A percentile compares a stretch with the other conserved stretches of the same genome.
Conservation (phyloP, 2,113 vertebrate species). For the Haemorhous mexicanus region DNA sequence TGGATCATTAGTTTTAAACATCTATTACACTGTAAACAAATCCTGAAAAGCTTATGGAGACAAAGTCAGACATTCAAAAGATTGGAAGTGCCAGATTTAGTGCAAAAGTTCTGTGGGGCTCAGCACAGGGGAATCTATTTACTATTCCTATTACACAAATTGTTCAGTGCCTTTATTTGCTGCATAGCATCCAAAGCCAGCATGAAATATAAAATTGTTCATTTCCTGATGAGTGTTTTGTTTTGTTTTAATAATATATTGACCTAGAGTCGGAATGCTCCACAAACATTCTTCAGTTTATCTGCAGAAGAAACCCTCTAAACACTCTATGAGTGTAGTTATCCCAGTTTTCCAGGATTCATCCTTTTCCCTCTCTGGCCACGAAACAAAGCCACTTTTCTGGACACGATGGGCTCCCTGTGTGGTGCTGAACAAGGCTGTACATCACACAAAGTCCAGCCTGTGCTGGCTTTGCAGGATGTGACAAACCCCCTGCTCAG, state of each 20-base stretch:
- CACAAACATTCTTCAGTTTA: not conserved
- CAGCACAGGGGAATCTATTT: not conserved
- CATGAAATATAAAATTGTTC: slow-evolving; percentile 13
- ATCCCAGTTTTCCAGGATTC: not conserved
- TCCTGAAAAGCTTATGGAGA: not conserved
- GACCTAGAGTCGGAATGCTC: fast-evolving
- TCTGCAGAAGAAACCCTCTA: not conserved
- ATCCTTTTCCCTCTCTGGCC: not conserved
- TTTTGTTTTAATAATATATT: not conserved
- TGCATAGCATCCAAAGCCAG: not conserved
- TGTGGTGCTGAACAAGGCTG: not conserved
- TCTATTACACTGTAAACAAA: not conserved
- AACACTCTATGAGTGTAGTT: not conserved
- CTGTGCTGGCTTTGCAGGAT: fast-evolving
- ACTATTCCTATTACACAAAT: slow-evolving; percentile 1
- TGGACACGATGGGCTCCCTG: not conserved
- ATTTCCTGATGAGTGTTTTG: not conserved
- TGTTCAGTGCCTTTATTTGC: slow-evolving; percentile 14
- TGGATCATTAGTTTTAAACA: not conserved
- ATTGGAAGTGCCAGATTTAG: not conserved
- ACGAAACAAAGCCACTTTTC: not conserved
- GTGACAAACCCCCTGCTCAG: not conserved
- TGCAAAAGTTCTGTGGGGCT: not conserved
- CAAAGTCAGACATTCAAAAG: not conserved
- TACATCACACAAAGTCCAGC: not conserved